Conservation (phyloP, 2,888 invertebrate species). For the Eulithis prunata region DNA sequence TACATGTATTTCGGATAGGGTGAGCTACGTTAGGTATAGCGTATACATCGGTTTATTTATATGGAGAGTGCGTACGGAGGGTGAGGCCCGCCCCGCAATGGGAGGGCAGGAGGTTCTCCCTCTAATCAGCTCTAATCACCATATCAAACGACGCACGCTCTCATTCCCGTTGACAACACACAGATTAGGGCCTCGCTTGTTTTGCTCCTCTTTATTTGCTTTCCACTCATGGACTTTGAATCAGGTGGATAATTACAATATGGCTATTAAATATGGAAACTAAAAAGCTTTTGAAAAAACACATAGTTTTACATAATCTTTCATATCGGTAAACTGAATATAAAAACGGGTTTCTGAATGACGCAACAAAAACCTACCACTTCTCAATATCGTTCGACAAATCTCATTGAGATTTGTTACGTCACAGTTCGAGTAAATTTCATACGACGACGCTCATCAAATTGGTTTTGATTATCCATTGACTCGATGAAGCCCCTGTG, state of each 20-base stretch:
- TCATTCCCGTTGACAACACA: constrained; percentile 80
- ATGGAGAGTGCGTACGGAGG: constrained; percentile 78
- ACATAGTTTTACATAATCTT: too few species aligned
- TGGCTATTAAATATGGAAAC: background rate
- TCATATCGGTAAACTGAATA: too few species aligned
- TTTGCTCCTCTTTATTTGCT: constrained; percentile 49
- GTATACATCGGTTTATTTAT: constrained; percentile 82
- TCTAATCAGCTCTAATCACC: constrained; percentile 84
- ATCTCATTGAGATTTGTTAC: too few species aligned
- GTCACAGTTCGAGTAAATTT: too few species aligned
- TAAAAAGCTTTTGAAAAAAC: too few species aligned
- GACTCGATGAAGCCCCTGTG: too few species aligned
- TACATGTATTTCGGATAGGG: constrained; percentile 55
- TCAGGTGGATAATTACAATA: constrained; percentile 11
- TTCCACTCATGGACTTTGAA: constrained; percentile 21
- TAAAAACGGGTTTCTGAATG: too few species aligned
- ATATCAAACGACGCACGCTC: constrained; percentile 83
- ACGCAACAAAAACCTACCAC: too few species aligned
- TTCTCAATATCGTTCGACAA: too few species aligned
- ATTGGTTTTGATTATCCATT: too few species aligned
- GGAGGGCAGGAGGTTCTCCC: constrained; percentile 55
- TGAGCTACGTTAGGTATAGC: constrained; percentile 63
- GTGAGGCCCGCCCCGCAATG: constrained; percentile 53
- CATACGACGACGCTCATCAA: too few species aligned
- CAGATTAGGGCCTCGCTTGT: constrained; percentile 68